Evolutionary conservation across 2,797 vertebrate species (phyloP), one percentile per base, ranked within the genome.

Genomic region (Acrocephalus scirpaceus): DNA sequence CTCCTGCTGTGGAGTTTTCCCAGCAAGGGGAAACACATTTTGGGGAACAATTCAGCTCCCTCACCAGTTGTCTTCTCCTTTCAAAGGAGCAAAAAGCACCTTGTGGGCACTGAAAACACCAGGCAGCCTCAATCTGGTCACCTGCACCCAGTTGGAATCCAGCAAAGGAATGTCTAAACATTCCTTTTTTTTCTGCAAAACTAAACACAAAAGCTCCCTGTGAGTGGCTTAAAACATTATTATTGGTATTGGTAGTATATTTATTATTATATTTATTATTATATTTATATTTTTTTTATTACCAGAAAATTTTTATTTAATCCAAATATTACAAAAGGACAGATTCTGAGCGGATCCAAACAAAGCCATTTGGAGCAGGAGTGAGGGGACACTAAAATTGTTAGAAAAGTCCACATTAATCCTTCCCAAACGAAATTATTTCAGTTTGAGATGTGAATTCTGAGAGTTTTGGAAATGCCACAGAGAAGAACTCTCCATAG

Each of bases 151-250:
- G 72, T 30, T 53, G 10, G 17, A 32, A 32, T 76, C 93, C 96
- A 96, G 38, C 34, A 76, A n/a, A 75, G 22, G 70, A 82, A 64
- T 73, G 60, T 65, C 76, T 58, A 16, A 93, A 83, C 53, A 23
- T 91, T 92, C n/a, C n/a, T n/a, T 96, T 73, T 89, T 79, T 92
- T 69, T 36, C 80, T 62, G 51, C 69, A 88, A 92, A 97, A 76
- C 79, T 34, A 29, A 96, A 71, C 51, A 54, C 7, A 26, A 70
- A 22, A 87, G 47, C n/a, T 90, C 71, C 94, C 1, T 3, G 25
- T 71, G 82, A 74, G 70, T 36, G 61, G 23, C 74, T 86, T 13
- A 48, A 47, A 40, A 38, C 5, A 9, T 34, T 21, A 2, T 12
- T 21, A 27, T 29, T 26, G 25, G 21, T 21, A 34, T 34, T 23